Evolutionary conservation across 2,797 vertebrate species (phyloP).

Genomic region (Phalloptychus januarius): DNA sequence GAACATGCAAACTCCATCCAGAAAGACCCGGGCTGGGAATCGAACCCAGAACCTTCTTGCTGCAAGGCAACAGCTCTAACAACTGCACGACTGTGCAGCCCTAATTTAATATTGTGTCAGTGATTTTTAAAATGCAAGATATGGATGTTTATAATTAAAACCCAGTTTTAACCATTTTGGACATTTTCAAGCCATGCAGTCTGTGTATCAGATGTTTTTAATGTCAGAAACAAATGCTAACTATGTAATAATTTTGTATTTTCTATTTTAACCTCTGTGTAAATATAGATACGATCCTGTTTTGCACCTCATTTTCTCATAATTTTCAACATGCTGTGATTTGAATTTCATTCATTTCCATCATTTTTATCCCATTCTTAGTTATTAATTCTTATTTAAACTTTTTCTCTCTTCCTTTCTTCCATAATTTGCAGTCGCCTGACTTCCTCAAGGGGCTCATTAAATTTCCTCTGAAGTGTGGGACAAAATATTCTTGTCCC

Average conservation of each 20-base stretch:
- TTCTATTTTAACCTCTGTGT: background rate
- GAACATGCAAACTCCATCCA: too few relatives aligned
- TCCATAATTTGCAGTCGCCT: constrained; percentile 10
- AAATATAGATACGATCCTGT: background rate
- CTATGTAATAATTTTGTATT: background rate
- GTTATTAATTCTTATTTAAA: constrained; percentile 13
- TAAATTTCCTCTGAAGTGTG: constrained; percentile 20
- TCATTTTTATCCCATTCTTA: constrained; percentile 5
- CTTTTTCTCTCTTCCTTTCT: constrained; percentile 10
- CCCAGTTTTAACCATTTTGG: too few relatives aligned
- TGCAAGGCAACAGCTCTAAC: too few relatives aligned
- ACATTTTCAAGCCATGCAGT: too few relatives aligned
- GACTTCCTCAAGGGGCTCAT: constrained; percentile 31
- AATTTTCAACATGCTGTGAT: constrained; percentile 16
- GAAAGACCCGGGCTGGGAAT: too few relatives aligned
- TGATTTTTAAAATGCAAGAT: too few relatives aligned
- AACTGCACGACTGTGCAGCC: too few relatives aligned
- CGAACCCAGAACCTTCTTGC: too few relatives aligned
- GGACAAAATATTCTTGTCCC: constrained; percentile 3
- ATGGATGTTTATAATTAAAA: too few relatives aligned
- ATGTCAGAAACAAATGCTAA: background rate
- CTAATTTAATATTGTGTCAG: too few relatives aligned
- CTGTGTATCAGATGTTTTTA: background rate
- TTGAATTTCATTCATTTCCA: constrained; percentile 25
- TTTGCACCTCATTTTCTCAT: background rate